Percentiles rank a stretch among this genome's conserved stretches.
Conservation (phyloP, 2,797 vertebrate genomes). For the Smutsia temminckii region DNA sequence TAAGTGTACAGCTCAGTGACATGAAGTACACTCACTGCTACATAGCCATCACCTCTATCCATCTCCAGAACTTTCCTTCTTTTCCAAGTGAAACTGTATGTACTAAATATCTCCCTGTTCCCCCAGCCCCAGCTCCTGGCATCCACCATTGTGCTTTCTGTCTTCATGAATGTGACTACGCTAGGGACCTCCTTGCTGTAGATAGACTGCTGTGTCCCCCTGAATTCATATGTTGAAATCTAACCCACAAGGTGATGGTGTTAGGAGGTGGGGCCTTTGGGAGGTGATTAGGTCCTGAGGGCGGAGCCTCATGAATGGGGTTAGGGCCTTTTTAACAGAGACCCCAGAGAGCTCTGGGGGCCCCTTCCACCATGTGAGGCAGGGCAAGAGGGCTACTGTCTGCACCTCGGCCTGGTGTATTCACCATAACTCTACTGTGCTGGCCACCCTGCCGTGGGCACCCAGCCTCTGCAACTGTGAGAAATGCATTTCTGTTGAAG, state of each 20-base stretch:
- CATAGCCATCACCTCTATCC: rapidly evolving
- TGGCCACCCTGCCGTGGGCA: too few relatives aligned
- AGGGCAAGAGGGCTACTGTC: rapidly evolving
- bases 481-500: neutral
- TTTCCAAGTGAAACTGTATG: neutral
- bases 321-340: neutral
- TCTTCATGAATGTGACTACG: neutral
- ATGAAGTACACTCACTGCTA: rapidly evolving
- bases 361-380: neutral
- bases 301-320: neutral
- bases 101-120: neutral
- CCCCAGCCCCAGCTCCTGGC: neutral
- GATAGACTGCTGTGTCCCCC: neutral
- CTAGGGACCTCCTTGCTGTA: neutral
- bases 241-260: neutral
- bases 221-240: neutral
- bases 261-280: neutral
- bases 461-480: neutral
- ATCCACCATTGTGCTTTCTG: rapidly evolving
- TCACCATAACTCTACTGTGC: rapidly evolving
- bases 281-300: neutral
- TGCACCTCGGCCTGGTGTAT: neutral
- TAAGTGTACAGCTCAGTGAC: neutral
- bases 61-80: too few relatives aligned
- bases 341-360: too few relatives aligned